Percentiles rank a stretch among this genome's conserved stretches.
These are phyloP conservation scores for Paralvinella palmiformis DNA, from an alignment of 1,140 invertebrate species.

Conservation along the genomic window DNA sequence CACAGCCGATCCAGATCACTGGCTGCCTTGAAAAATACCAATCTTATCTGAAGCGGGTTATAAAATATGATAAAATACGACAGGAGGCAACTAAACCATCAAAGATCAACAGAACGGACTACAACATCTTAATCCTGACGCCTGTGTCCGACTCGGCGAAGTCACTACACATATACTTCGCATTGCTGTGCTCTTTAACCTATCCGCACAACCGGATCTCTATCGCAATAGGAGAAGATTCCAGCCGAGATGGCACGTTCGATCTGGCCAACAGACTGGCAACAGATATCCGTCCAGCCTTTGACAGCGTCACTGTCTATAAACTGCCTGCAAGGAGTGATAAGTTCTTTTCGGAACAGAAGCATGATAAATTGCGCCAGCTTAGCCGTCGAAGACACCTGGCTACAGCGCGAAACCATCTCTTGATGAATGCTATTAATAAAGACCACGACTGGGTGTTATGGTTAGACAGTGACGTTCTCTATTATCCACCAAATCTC, in stretches of 20 bases:
- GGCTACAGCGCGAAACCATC: conserved; percentile 34
- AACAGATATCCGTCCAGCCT: not conserved
- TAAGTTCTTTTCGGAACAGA: conserved; percentile 20
- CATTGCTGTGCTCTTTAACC: conserved; percentile 29
- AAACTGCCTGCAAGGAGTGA: not conserved
- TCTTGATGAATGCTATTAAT: conserved; percentile 27
- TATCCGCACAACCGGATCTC: conserved; percentile 39
- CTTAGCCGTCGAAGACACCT: conserved; percentile 31
- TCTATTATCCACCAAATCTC: conserved; percentile 30
- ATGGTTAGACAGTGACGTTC: conserved; percentile 42
- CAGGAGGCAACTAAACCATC: no score
- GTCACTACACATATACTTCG: conserved; percentile 23
- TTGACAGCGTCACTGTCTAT: not conserved
- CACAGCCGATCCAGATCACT: no score
- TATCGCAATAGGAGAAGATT: conserved; percentile 40
- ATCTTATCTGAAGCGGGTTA: no score
- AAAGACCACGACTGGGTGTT: conserved; percentile 32
- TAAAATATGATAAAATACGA: no score
- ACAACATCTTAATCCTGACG: conserved; percentile 34
- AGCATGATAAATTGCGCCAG: conserved; percentile 29
- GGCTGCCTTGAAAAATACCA: no score
- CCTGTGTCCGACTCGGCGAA: conserved; percentile 36
- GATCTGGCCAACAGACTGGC: conserved; percentile 2
- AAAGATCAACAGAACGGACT: no score
- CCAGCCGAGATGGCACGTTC: conserved; percentile 34